phyloP scores from a whole-genome alignment of 2,888 invertebrate species.

The Metallyticus violacea region DNA sequence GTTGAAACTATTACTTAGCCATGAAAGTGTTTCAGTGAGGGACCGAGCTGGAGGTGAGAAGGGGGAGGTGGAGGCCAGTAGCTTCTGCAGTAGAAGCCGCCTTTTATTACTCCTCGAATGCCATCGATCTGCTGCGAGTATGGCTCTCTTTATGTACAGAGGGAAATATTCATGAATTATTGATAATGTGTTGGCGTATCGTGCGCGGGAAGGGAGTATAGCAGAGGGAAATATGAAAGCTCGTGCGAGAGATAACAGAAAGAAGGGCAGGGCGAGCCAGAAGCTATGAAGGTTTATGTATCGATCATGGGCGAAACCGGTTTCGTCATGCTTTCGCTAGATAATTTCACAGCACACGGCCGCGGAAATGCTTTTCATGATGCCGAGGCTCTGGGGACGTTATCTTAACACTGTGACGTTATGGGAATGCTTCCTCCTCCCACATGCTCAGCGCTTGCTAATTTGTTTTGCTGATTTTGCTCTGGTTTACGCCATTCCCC shows the following conservation, averaged over 20 bases:
- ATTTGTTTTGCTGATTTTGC: neutral
- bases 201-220: neutral
- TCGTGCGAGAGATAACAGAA: conserved; percentile 11
- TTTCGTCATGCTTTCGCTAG: too few species aligned
- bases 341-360: too few species aligned
- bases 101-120: conserved; percentile 2
- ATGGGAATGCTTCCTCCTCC: too few species aligned
- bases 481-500: neutral
- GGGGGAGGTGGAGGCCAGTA: neutral
- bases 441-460: neutral
- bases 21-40: neutral
- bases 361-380: neutral
- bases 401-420: neutral
- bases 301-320: neutral
- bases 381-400: neutral
- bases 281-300: neutral
- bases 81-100: neutral
- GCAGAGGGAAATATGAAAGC: conserved; percentile 7
- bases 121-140: neutral
- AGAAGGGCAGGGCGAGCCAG: neutral
- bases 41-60: too few species aligned
- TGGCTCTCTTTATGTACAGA: neutral
- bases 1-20: neutral
- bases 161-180: conserved; percentile 17
- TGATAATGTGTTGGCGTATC: conserved; percentile 15